Evolutionary conservation across 2,888 invertebrate genomes (phyloP).

Genomic region (Ornithoptera alexandrae): DNA sequence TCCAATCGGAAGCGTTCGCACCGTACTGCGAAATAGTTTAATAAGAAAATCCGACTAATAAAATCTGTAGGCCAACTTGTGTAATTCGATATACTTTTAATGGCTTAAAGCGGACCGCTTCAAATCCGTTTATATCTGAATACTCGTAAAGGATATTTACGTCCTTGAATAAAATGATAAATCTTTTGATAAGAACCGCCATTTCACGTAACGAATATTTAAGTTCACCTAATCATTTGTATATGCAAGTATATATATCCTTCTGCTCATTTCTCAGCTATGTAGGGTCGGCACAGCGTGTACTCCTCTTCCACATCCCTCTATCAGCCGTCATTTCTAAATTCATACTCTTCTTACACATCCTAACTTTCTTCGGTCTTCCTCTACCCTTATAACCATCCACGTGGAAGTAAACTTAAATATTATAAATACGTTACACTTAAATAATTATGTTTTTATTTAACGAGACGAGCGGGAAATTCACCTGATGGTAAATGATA

Average conservation of each 20-base stretch:
- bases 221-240: not conserved
- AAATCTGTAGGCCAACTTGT: slow-evolving; percentile 14
- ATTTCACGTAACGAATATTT: not conserved
- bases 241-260: not conserved
- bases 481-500: no score
- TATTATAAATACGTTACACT: no score
- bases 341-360: no score
- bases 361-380: no score
- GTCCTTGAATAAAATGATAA: slow-evolving; percentile 4
- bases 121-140: slow-evolving; percentile 7
- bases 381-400: no score
- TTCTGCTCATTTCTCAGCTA: no score
- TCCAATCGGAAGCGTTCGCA: slow-evolving; percentile 19
- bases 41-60: slow-evolving; percentile 17
- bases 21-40: slow-evolving; percentile 20
- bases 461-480: no score
- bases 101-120: slow-evolving; percentile 7
- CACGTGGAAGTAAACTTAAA: no score
- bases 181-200: not conserved
- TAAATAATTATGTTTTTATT: no score
- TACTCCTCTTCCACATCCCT: no score
- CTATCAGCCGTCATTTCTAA: no score
- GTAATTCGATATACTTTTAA: slow-evolving; percentile 19
- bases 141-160: slow-evolving; percentile 9
- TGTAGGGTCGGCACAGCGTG: no score